phyloP scores from a whole-genome alignment of 2,113 vertebrate genomes.

The Aramus guarauna region DNA sequence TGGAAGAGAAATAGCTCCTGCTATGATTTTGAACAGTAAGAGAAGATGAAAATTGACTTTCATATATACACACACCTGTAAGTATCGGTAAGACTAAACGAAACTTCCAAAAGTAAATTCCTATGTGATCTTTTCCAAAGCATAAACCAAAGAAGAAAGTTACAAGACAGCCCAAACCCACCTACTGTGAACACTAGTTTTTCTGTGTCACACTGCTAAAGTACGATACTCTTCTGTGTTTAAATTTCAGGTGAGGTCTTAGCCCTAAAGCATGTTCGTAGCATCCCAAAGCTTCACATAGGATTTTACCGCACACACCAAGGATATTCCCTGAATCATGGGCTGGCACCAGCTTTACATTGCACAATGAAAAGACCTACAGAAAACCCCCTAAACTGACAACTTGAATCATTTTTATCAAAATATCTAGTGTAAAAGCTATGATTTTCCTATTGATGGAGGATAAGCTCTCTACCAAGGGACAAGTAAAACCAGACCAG shows the following conservation, averaged over 20 bases:
- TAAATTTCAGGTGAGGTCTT: neutral
- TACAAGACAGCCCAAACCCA: neutral
- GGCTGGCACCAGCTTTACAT: neutral
- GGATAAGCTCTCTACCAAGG: neutral
- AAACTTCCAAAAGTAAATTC: neutral
- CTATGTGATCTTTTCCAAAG: neutral
- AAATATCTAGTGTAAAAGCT: neutral
- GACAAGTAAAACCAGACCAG: neutral
- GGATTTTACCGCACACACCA: neutral
- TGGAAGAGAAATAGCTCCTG: neutral
- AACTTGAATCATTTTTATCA: neutral
- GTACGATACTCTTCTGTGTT: neutral
- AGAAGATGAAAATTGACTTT: neutral
- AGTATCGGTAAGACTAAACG: neutral
- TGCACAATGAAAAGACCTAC: neutral
- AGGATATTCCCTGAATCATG: neutral
- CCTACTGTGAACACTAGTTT: neutral
- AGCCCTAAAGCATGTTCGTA: neutral
- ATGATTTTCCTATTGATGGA: neutral
- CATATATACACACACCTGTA: accelerated
- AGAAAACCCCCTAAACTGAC: neutral
- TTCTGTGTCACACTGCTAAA: neutral
- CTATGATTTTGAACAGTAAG: neutral
- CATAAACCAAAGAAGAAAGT: neutral
- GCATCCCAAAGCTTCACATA: neutral